A percentile compares a stretch with the other conserved stretches of the same genome.
Evolutionary conservation across 2,888 invertebrate genomes (phyloP).

Genomic region (Drosophila anomalipes): DNA sequence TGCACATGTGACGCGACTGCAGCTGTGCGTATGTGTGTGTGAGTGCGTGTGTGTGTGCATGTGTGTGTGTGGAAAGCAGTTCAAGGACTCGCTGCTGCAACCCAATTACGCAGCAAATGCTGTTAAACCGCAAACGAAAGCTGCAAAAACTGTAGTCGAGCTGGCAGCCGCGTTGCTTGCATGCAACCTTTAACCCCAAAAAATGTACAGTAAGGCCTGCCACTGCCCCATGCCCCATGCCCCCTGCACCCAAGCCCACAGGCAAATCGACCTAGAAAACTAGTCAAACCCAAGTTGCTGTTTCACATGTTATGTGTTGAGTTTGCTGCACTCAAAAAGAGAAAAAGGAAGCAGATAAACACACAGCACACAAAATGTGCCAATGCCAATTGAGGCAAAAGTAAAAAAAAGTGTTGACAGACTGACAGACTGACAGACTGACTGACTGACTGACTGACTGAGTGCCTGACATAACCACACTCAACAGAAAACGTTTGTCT

Average conservation of each 20-base stretch:
- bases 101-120: constrained; percentile 75
- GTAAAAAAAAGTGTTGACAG: constrained; percentile 1
- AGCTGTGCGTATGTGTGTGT: constrained; percentile 9
- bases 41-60: constrained; percentile 1
- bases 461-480: constrained; percentile 46
- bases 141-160: constrained; percentile 21
- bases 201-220: constrained; percentile 10
- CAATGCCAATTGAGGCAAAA: constrained; percentile 56
- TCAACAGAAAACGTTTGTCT: constrained; percentile 31
- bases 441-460: constrained; percentile 35
- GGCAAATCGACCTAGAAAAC: constrained; percentile 69
- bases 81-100: constrained; percentile 60
- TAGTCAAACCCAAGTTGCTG: constrained; percentile 8
- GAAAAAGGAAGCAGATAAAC: constrained; percentile 45
- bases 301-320: constrained; percentile 42
- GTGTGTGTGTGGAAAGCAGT: constrained; percentile 46
- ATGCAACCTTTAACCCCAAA: constrained; percentile 67
- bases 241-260: not conserved
- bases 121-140: constrained; percentile 21
- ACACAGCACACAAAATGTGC: constrained; percentile 55
- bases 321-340: constrained; percentile 42
- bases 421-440: not conserved
- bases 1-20: constrained; percentile 46
- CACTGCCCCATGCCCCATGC: not conserved
- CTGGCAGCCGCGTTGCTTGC: not conserved